Evolutionary conservation across 2,113 vertebrate species (phyloP).

Genomic region (Erythrolamprus reginae): DNA sequence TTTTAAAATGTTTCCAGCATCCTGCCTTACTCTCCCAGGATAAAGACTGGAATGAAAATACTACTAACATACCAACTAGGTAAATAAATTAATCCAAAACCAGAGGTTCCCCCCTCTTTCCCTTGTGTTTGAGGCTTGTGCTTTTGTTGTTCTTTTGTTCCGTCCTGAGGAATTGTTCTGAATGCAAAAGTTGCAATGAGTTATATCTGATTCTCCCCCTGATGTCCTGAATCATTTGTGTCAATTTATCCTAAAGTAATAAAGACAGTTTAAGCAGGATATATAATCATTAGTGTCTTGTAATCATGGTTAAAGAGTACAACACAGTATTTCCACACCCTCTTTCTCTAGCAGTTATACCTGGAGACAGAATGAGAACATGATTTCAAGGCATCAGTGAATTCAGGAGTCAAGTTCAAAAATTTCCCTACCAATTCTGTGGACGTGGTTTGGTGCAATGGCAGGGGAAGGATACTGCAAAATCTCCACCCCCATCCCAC

Average conservation of each 20-base stretch:
- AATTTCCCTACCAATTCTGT: too few relatives aligned
- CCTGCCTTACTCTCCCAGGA: neutral
- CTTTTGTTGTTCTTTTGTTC: neutral
- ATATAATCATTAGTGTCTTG: neutral
- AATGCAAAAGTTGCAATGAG: neutral
- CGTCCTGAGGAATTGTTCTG: neutral
- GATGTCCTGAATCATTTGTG: neutral
- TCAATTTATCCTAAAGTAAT: neutral
- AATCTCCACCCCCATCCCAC: too few relatives aligned
- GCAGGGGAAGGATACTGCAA: too few relatives aligned
- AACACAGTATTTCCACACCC: neutral
- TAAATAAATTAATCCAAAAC: neutral
- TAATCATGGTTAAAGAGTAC: neutral
- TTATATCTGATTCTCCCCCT: neutral
- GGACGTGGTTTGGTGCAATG: too few relatives aligned
- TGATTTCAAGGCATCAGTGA: neutral
- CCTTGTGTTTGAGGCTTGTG: neutral
- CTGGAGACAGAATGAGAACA: neutral
- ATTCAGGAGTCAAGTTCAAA: too few relatives aligned
- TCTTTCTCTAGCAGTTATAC: neutral
- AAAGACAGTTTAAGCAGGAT: neutral
- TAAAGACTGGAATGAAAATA: neutral
- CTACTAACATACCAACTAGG: neutral
- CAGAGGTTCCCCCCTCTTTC: neutral
- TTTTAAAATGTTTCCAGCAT: neutral